These are phyloP conservation scores for Ephialtes manifestator DNA, from an alignment of 2,888 invertebrate species.

Conservation along the genomic window DNA sequence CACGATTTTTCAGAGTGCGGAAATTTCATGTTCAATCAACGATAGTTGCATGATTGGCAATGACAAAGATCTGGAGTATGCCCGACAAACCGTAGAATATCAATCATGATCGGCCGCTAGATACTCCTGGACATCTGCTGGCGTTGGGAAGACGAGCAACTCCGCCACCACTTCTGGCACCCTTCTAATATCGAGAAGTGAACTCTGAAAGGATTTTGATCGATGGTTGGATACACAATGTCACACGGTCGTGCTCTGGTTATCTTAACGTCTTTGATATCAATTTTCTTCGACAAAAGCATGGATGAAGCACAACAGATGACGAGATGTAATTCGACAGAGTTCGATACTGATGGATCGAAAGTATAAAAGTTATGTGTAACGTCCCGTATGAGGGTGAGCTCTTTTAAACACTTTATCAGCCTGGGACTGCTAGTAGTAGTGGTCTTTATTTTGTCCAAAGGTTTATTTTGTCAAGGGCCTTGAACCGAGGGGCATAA, in stretches of 20 bases:
- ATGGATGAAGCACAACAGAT: neutral
- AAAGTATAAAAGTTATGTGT: neutral
- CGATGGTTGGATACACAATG: constrained; percentile 32
- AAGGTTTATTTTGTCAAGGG: too few species aligned
- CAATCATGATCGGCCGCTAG: constrained; percentile 74
- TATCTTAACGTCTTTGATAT: constrained; percentile 22
- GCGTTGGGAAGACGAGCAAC: constrained; percentile 39
- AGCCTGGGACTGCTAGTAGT: neutral
- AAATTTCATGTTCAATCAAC: too few species aligned
- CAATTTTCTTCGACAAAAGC: constrained; percentile 18
- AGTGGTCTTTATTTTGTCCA: too few species aligned
- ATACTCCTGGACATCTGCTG: constrained; percentile 74
- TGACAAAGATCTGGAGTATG: neutral
- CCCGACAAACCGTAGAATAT: constrained; percentile 68
- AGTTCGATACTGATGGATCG: constrained; percentile 14
- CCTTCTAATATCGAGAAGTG: constrained; percentile 34
- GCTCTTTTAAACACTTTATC: neutral
- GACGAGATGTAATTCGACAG: neutral
- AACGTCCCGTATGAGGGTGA: neutral
- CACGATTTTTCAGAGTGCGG: too few species aligned
- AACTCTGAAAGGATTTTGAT: constrained; percentile 62
- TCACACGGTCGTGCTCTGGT: neutral
- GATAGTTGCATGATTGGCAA: neutral
- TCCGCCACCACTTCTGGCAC: neutral
- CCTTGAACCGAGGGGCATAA: too few species aligned